phyloP scores from a whole-genome alignment of 92 coral and sea anemone genomes.

The Pocillopora meandrina region DNA sequence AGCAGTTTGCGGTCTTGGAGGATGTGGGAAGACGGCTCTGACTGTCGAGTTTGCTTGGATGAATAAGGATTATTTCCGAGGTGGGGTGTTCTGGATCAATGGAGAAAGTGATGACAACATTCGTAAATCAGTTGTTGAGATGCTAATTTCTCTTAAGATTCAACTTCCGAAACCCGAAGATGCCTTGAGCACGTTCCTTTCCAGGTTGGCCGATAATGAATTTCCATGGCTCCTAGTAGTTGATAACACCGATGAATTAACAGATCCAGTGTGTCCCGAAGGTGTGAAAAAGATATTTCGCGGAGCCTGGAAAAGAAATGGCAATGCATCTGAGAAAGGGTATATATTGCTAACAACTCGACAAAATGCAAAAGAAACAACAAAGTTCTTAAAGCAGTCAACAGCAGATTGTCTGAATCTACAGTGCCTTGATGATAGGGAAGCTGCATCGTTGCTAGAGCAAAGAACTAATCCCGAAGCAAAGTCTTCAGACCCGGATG shows the following conservation, averaged over 20 bases:
- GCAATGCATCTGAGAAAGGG: background rate
- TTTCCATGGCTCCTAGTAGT: constrained; percentile 32
- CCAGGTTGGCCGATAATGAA: background rate
- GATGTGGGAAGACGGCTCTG: constrained; percentile 63
- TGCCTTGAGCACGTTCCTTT: constrained; percentile 4
- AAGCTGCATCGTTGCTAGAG: constrained; percentile 23
- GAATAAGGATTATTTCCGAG: constrained; percentile 20
- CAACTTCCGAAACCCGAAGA: constrained; percentile 9
- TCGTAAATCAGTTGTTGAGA: constrained; percentile 30
- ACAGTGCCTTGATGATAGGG: constrained; percentile 3
- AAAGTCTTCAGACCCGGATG: background rate
- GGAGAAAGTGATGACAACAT: constrained; percentile 44
- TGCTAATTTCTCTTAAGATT: background rate
- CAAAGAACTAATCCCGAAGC: constrained; percentile 8
- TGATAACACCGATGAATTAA: constrained; percentile 39
- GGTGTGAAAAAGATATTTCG: constrained; percentile 23
- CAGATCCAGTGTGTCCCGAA: background rate
- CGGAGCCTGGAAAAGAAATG: constrained; percentile 38
- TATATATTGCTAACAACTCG: constrained; percentile 37
- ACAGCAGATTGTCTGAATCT: constrained; percentile 11
- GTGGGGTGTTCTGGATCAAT: constrained; percentile 66
- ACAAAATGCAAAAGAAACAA: constrained; percentile 6
- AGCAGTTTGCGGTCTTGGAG: constrained; percentile 53
- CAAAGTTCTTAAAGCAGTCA: constrained; percentile 1
- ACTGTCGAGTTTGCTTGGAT: constrained; percentile 51